Evolutionary conservation across 2,113 vertebrate genomes (phyloP).

Genomic region (Ciconia boyciana): DNA sequence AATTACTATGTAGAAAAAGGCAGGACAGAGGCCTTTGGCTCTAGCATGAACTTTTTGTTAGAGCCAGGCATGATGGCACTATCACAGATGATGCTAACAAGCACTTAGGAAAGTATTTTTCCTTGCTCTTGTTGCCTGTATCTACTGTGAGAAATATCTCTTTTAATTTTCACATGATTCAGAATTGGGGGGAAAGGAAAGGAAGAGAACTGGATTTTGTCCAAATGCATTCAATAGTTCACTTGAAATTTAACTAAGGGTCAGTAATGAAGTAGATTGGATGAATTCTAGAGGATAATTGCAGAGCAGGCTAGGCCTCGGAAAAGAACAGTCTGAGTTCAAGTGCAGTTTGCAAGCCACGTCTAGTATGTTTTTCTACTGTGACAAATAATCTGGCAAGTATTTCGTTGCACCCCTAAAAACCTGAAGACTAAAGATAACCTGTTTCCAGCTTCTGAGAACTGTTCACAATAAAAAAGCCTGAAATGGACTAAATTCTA

Average conservation of each 20-base stretch:
- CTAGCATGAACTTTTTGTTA: neutral
- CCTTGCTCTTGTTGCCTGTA: neutral
- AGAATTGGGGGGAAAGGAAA: neutral
- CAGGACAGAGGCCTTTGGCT: conserved; percentile 10
- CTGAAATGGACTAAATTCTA: neutral
- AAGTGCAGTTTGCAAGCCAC: neutral
- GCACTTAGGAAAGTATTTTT: neutral
- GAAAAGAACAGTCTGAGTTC: neutral
- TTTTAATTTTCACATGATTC: conserved; percentile 46
- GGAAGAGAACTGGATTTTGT: conserved; percentile 11
- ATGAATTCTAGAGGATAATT: conserved; percentile 7
- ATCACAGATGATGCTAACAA: neutral
- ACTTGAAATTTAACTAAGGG: conserved; percentile 25
- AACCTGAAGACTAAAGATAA: neutral
- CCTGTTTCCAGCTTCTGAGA: neutral
- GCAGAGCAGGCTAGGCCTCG: neutral
- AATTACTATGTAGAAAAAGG: neutral
- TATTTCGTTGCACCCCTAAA: neutral
- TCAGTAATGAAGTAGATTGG: conserved; percentile 7
- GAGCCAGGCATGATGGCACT: neutral
- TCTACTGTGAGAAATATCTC: conserved; percentile 17
- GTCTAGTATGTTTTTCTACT: neutral
- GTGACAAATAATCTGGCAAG: neutral
- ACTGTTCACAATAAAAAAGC: neutral
- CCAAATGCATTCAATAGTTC: conserved; percentile 26